A percentile compares a stretch with the other conserved stretches of the same genome.
phyloP scores from a whole-genome alignment of 2,797 vertebrate genomes.

The Squalus acanthias region DNA sequence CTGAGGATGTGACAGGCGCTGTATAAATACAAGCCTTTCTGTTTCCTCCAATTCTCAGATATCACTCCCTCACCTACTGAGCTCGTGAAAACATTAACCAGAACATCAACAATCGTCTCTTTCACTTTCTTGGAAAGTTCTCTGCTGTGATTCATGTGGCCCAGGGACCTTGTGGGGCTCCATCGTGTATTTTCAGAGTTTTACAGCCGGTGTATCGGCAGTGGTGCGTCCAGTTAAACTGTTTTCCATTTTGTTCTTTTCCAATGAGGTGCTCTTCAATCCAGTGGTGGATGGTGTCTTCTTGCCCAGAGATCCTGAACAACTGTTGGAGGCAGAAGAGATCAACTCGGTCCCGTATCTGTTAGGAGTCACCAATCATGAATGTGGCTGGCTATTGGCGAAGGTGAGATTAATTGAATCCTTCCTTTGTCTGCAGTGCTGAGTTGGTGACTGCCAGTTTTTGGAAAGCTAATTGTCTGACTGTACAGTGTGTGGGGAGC shows the following conservation, averaged over 20 bases:
- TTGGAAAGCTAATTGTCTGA: not conserved
- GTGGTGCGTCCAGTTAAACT: not conserved
- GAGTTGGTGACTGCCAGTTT: not conserved
- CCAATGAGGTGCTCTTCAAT: conserved; percentile 38
- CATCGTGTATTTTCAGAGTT: not conserved
- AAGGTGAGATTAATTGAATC: conserved; percentile 45
- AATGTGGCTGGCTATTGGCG: conserved; percentile 53
- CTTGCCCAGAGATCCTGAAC: conserved; percentile 49
- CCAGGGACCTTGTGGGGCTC: not conserved
- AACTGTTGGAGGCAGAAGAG: conserved; percentile 47
- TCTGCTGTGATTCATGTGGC: not conserved
- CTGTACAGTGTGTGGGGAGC: not conserved
- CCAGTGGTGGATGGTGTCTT: conserved; percentile 52
- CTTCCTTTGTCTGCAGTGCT: not conserved
- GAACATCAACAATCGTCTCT: not conserved
- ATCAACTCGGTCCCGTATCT: conserved; percentile 51
- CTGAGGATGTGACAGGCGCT: too few species aligned
- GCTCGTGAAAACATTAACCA: too few species aligned
- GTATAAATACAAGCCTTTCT: too few species aligned
- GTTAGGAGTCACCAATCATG: conserved; percentile 53
- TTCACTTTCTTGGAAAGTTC: not conserved
- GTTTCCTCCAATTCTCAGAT: too few species aligned
- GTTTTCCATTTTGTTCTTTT: not conserved
- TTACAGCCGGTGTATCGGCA: not conserved
- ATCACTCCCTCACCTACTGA: too few species aligned